These are phyloP conservation scores for Morpho helenor DNA, from an alignment of 2,888 invertebrate genomes.

Conservation along the genomic window DNA sequence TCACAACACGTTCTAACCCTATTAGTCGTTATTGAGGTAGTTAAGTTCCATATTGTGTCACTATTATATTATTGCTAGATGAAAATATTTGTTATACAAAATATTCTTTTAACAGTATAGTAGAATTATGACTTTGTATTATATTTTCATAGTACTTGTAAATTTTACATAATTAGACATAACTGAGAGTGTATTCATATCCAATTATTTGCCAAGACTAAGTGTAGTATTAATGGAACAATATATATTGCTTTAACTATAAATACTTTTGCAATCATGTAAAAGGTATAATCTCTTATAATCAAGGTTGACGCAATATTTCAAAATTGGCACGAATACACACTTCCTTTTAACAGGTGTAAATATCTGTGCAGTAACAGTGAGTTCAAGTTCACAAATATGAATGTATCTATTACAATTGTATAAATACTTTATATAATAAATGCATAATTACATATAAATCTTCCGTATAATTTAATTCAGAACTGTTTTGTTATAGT, in stretches of 20 bases:
- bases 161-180: slow-evolving; percentile 33
- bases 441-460: slow-evolving; percentile 12
- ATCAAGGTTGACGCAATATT: too few relatives aligned
- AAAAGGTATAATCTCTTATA: too few relatives aligned
- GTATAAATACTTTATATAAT: slow-evolving; percentile 16
- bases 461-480: slow-evolving; percentile 8
- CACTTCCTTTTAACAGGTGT: slow-evolving; percentile 13
- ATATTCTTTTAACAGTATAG: slow-evolving; percentile 60
- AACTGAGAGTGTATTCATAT: slow-evolving; percentile 7
- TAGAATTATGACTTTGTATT: slow-evolving; percentile 39
- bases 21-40: slow-evolving; percentile 75
- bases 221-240: not conserved
- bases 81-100: slow-evolving; percentile 60
- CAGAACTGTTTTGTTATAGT: slow-evolving; percentile 37
- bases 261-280: too few relatives aligned
- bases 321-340: slow-evolving; percentile 9
- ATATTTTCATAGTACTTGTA: slow-evolving; percentile 42
- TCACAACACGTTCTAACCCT: slow-evolving; percentile 52
- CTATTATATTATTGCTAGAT: slow-evolving; percentile 63
- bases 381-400: slow-evolving; percentile 5
- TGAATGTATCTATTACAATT: slow-evolving; percentile 5
- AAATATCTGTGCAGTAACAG: slow-evolving; percentile 6
- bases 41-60: slow-evolving; percentile 66
- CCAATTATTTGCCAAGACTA: not conserved
- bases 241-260: too few relatives aligned